Evolutionary conservation across 2,797 vertebrate genomes (phyloP).

Genomic region (Mustela erminea): DNA sequence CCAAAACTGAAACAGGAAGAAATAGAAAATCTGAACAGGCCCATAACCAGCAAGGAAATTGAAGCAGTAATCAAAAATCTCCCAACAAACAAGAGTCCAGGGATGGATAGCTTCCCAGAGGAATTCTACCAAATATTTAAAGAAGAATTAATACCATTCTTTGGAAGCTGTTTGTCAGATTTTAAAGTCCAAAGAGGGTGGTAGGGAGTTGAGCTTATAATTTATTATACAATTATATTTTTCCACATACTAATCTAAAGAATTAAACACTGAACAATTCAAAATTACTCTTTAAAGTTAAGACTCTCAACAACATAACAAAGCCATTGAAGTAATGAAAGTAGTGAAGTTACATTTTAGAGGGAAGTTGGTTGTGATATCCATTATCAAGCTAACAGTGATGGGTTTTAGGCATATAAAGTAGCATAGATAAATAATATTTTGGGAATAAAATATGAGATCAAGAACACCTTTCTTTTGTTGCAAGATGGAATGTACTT

Average conservation of each 20-base stretch:
- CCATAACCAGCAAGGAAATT: not conserved
- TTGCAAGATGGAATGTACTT: not conserved
- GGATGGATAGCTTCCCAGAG: not conserved
- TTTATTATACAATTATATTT: not conserved
- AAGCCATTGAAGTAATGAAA: not conserved
- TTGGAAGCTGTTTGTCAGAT: not conserved
- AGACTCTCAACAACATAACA: not conserved
- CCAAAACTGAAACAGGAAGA: not conserved
- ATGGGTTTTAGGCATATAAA: not conserved
- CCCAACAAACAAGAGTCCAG: not conserved
- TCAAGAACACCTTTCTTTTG: not conserved
- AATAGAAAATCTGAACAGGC: not conserved
- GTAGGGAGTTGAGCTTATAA: not conserved
- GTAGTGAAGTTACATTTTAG: not conserved
- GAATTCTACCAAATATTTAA: not conserved
- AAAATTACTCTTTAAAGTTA: not conserved
- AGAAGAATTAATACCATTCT: not conserved
- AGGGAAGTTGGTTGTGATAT: not conserved
- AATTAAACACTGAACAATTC: not conserved
- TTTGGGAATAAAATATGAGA: not conserved
- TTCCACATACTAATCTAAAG: not conserved
- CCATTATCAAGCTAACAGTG: not conserved
- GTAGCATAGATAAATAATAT: not conserved
- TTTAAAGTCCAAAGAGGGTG: not conserved
- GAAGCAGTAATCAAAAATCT: not conserved